These are phyloP conservation scores for Paramormyrops kingsleyae DNA, from an alignment of 2,113 vertebrate species.

Conservation along the genomic window DNA sequence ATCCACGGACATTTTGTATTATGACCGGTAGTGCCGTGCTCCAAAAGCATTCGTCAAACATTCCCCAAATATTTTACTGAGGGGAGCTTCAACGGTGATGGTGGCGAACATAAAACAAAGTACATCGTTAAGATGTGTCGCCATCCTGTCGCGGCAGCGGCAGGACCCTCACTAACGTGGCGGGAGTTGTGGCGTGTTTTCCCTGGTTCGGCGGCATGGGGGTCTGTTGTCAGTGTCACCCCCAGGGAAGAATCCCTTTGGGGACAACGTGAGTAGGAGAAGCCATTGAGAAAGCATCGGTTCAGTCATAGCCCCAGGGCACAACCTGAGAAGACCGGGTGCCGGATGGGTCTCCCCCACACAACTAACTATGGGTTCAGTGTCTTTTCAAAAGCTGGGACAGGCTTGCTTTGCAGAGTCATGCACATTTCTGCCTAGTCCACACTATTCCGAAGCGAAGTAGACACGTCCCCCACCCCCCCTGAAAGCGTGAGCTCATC, in stretches of 20 bases:
- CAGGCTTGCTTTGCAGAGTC: not conserved
- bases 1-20: not conserved
- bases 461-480: slow-evolving; percentile 41
- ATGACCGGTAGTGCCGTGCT: not conserved
- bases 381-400: not conserved
- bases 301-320: not conserved
- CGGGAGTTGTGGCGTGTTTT: not conserved
- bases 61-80: not conserved
- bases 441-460: not conserved
- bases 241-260: not conserved
- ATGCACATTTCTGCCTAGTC: not conserved
- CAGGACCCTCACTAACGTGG: not conserved
- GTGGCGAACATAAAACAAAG: not conserved
- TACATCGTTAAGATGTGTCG: not conserved
- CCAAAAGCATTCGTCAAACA: not conserved
- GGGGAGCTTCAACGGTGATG: not conserved
- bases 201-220: not conserved
- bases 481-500: slow-evolving; percentile 57
- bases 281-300: not conserved
- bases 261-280: not conserved
- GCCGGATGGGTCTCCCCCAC: not conserved
- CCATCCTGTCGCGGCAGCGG: not conserved
- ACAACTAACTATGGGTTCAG: not conserved
- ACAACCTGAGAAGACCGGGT: not conserved
- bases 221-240: not conserved